Base-by-base conservation (phyloP, 92 coral and sea anemone species). In the Pocillopora meandrina region DNA sequence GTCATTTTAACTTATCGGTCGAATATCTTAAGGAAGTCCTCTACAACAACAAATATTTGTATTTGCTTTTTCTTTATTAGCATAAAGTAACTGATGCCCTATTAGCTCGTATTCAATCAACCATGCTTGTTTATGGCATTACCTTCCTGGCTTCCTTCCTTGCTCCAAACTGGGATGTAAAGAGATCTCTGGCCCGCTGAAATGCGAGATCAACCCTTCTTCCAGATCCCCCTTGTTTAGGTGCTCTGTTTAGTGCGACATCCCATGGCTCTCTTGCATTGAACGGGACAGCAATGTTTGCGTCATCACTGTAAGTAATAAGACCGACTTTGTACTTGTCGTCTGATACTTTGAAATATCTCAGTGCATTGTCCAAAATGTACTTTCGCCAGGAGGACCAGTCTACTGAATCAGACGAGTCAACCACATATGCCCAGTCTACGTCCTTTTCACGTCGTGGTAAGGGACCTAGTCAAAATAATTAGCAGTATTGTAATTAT, bases 131-230 rank as follows among this genome's bases (percentile, higher is more conserved):
- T 59, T 2, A 8, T 17, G 17, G 9, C 20, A 14, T 52, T 77
- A 90, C 97, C 94, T 88, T 74, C 70, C 90, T 84, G 10, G 87
- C 89, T 5, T 33, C 57, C 42, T 74, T 36, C 42, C 96, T 81
- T 13, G 87, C 87, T 49, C 94, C 97, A 9, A 90, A 83, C 36
- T 81, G 80, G 23, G 20, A 20, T 35, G 78, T 88, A 74, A 93
- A 93, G 80, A 93, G 61, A 65, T 84, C 81, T 42, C 84, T 64
- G 9, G 96, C 90, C 78, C 80, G 71, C 52, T 85, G 85, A 42
- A 93, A 82, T 12, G 96, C 96, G 34, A 85, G 78, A 65, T 93
- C 94, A 17, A 93, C 79, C 62, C 90, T 81, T 79, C 92, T 90
- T 3, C 76, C 87, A 9, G 92, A 76, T 11, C 96, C 96, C 8